A percentile compares a stretch with the other conserved stretches of the same genome.
phyloP scores from a whole-genome alignment of 1,140 invertebrate species.

The Pentalonia nigronervosa region DNA sequence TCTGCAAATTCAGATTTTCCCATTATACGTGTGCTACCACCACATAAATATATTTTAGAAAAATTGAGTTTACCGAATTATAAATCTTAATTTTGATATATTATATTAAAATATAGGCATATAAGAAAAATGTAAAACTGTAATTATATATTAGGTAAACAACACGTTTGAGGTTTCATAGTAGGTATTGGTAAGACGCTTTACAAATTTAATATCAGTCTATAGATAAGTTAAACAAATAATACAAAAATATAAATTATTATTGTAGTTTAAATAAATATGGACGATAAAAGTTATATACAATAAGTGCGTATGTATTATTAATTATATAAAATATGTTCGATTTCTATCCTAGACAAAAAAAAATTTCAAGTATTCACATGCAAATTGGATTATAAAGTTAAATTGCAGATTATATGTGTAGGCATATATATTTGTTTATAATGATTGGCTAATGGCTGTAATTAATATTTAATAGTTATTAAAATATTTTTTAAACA shows the following conservation, averaged over 20 bases:
- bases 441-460: background rate
- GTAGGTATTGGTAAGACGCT: background rate
- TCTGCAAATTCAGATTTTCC: background rate
- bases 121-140: background rate
- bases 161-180: background rate
- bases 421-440: background rate
- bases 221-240: background rate
- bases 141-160: too few relatives aligned
- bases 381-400: background rate
- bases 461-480: background rate
- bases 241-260: background rate
- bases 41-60: too few relatives aligned
- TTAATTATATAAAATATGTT: too few relatives aligned
- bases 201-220: background rate
- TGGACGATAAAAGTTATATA: too few relatives aligned
- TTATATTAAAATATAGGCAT: background rate
- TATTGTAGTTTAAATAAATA: too few relatives aligned
- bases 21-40: background rate
- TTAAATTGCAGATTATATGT: background rate
- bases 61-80: background rate
- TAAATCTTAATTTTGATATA: background rate
- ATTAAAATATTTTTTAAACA: too few relatives aligned
- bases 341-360: background rate
- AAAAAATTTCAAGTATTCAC: background rate
- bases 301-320: background rate